phyloP scores from a whole-genome alignment of 2,797 vertebrate species.

The Ptychobarbus kaznakovi region DNA sequence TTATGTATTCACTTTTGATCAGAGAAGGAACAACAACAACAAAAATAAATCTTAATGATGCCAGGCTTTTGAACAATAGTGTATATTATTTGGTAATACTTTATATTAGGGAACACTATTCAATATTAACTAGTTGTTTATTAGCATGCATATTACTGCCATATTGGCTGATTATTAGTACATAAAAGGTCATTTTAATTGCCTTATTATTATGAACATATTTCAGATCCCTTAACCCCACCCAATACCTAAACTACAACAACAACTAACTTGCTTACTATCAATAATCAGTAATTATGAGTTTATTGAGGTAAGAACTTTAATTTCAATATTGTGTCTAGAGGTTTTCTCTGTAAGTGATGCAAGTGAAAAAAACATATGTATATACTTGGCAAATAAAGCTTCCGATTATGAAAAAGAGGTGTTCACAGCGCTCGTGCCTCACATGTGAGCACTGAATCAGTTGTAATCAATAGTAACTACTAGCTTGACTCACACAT shows the following conservation, averaged over 20 bases:
- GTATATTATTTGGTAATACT: neutral
- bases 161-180: neutral
- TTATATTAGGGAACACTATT: neutral
- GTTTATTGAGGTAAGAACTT: too few relatives aligned
- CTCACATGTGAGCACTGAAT: neutral
- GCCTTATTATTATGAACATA: too few relatives aligned
- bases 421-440: neutral
- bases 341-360: neutral
- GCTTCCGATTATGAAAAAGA: neutral
- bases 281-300: too few relatives aligned
- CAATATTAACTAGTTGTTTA: neutral
- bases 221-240: too few relatives aligned
- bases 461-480: neutral
- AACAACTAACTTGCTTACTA: too few relatives aligned
- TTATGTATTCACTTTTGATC: neutral
- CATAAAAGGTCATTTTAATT: neutral
- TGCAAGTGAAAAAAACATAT: neutral
- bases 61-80: neutral
- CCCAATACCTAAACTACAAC: too few relatives aligned
- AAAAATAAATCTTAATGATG: neutral
- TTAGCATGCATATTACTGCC: neutral
- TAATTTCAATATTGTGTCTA: neutral
- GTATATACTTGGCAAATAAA: neutral
- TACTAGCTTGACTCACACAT: conserved; percentile 30
- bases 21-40: neutral